These are phyloP conservation scores for Panthera tigris DNA, from an alignment of 2,113 vertebrate genomes.

Conservation along the genomic window DNA sequence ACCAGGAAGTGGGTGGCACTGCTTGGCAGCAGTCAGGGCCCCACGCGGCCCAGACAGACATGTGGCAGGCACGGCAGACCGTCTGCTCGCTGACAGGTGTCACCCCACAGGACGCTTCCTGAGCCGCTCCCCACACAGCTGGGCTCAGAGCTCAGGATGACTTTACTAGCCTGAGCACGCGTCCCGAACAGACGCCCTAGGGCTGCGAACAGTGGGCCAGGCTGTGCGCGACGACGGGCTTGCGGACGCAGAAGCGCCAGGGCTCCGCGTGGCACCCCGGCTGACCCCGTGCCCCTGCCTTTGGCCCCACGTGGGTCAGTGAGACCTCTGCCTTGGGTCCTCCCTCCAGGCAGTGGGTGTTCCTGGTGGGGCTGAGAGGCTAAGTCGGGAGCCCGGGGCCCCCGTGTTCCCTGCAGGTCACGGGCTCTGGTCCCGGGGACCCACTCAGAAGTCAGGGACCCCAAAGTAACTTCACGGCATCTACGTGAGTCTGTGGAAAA, in stretches of 20 bases:
- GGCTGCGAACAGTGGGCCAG: rapidly evolving
- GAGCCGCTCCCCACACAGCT: too few relatives aligned
- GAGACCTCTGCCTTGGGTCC: rapidly evolving
- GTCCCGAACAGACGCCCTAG: not conserved
- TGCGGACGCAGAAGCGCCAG: rapidly evolving
- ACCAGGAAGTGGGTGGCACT: rapidly evolving
- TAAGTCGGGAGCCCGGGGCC: not conserved
- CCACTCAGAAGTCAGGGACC: not conserved
- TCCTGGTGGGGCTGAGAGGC: not conserved
- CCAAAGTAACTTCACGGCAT: rapidly evolving
- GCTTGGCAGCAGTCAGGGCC: not conserved
- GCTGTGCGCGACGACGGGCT: rapidly evolving
- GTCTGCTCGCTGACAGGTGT: rapidly evolving
- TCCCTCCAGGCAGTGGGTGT: rapidly evolving
- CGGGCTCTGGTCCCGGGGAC: rapidly evolving
- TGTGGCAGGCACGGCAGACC: rapidly evolving
- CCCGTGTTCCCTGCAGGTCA: too few relatives aligned
- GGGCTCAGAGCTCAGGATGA: rapidly evolving
- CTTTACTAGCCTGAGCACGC: rapidly evolving
- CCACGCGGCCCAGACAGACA: rapidly evolving
- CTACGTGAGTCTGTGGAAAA: not conserved
- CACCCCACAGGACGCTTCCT: not conserved
- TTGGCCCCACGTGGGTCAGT: not conserved
- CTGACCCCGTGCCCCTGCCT: not conserved
- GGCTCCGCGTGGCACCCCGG: rapidly evolving